These are phyloP conservation scores for Hylaea fasciaria DNA, from an alignment of 2,888 invertebrate genomes.

Conservation along the genomic window DNA sequence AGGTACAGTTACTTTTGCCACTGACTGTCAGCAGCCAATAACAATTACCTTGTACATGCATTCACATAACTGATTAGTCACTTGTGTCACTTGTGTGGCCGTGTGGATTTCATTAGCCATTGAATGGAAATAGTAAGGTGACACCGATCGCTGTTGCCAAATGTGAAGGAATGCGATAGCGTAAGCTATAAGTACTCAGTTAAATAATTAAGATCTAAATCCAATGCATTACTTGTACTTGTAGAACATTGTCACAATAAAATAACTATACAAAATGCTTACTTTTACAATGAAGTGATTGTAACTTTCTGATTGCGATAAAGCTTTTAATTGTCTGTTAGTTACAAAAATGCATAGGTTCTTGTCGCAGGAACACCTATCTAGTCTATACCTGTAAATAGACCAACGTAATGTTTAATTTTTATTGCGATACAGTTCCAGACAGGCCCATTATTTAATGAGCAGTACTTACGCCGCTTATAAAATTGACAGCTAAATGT, in stretches of 20 bases:
- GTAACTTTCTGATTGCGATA: conserved; percentile 1
- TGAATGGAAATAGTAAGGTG: conserved; percentile 58
- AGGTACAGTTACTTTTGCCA: too few species aligned
- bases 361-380: conserved; percentile 20
- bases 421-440: conserved; percentile 28
- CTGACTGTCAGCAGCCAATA: too few species aligned
- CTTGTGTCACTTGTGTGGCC: conserved; percentile 47
- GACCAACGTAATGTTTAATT: neutral
- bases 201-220: neutral
- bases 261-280: neutral
- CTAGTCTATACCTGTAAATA: neutral
- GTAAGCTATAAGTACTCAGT: conserved; percentile 22
- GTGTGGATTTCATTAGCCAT: conserved; percentile 43
- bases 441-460: conserved; percentile 12
- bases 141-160: conserved; percentile 56
- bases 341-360: conserved; percentile 3
- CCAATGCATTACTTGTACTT: neutral
- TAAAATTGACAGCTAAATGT: conserved; percentile 25
- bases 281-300: neutral
- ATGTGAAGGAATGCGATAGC: conserved; percentile 58
- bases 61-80: conserved; percentile 4
- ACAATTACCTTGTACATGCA: too few species aligned
- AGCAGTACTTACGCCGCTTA: conserved; percentile 4
- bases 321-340: conserved; percentile 1
- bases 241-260: conserved; percentile 1